These are phyloP conservation scores for Eupleurogrammus muticus DNA, from an alignment of 2,797 vertebrate genomes.

Conservation along the genomic window DNA sequence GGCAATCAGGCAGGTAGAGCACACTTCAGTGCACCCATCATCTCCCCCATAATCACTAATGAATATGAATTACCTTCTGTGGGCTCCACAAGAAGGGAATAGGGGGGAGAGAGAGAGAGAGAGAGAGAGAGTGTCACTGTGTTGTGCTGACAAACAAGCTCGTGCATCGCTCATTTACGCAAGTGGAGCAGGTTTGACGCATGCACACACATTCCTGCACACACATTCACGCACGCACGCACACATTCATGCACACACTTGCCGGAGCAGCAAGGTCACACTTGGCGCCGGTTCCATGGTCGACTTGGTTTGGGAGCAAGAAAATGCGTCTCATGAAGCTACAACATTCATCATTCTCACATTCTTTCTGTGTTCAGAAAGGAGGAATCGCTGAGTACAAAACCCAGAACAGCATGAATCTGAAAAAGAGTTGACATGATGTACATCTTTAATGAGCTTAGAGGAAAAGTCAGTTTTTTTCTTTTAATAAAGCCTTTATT, in stretches of 20 bases:
- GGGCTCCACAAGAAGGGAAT: constrained; percentile 71
- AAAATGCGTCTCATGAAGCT: constrained; percentile 4
- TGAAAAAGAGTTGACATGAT: neutral
- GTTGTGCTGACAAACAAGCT: constrained; percentile 78
- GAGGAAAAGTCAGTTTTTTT: neutral
- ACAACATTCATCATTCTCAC: constrained; percentile 1
- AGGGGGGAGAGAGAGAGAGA: constrained; percentile 20
- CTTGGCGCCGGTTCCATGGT: constrained; percentile 30
- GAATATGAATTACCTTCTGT: constrained; percentile 85
- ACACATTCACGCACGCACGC: too few relatives aligned
- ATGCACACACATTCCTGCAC: constrained; percentile 7
- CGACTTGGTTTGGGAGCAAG: constrained; percentile 7
- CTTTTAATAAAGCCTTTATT: constrained; percentile 4
- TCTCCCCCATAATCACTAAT: constrained; percentile 81
- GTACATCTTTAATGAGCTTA: neutral
- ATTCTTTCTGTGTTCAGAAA: constrained; percentile 3
- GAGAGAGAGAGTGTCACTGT: constrained; percentile 39
- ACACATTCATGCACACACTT: constrained; percentile 8
- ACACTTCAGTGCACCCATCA: constrained; percentile 83
- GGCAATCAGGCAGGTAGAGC: constrained; percentile 85
- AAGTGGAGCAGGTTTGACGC: constrained; percentile 60
- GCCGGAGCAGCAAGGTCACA: constrained; percentile 63
- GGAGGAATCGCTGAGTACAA: neutral
- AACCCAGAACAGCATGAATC: constrained; percentile 3
- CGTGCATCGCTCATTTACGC: constrained; percentile 77